Conservation (phyloP, 2,888 invertebrate species). For the Drosophila aldrichi region DNA sequence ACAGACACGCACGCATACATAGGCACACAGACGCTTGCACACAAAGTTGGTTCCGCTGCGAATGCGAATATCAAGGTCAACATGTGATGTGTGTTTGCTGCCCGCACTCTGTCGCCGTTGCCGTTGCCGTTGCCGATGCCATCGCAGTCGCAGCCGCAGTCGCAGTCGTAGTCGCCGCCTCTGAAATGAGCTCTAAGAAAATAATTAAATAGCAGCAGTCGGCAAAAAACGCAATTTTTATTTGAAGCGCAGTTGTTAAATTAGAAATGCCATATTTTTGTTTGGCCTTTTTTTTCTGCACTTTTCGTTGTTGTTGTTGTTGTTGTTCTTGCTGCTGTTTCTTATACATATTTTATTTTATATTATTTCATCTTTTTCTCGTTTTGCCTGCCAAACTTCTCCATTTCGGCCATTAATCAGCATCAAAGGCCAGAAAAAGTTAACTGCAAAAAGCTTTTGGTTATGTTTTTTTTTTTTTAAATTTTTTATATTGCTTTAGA, state of each 20-base stretch:
- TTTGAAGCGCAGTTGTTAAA: constrained; percentile 76
- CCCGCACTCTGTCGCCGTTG: constrained; percentile 22
- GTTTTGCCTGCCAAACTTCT: constrained; percentile 23
- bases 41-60: constrained; percentile 81
- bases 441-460: constrained; percentile 18
- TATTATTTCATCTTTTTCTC: constrained; percentile 9
- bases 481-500: too few relatives aligned
- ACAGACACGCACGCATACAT: constrained; percentile 14
- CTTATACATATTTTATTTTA: constrained; percentile 8
- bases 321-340: constrained; percentile 1
- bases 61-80: constrained; percentile 84
- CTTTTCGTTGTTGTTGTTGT: constrained; percentile 13
- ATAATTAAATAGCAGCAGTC: constrained; percentile 71
- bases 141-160: not conserved
- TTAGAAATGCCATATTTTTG: constrained; percentile 72
- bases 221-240: constrained; percentile 73
- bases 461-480: not conserved
- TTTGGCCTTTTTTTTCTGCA: constrained; percentile 51
- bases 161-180: constrained; percentile 11
- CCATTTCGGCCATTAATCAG: constrained; percentile 60
- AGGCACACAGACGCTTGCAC: constrained; percentile 31
- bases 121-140: not conserved
- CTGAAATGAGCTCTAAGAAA: constrained; percentile 74
- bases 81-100: constrained; percentile 67
- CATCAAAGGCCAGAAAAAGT: constrained; percentile 32